Evolutionary conservation across 2,113 vertebrate genomes (phyloP), one percentile per base, ranked within the genome.

Genomic region (Phodopus roborovskii): DNA sequence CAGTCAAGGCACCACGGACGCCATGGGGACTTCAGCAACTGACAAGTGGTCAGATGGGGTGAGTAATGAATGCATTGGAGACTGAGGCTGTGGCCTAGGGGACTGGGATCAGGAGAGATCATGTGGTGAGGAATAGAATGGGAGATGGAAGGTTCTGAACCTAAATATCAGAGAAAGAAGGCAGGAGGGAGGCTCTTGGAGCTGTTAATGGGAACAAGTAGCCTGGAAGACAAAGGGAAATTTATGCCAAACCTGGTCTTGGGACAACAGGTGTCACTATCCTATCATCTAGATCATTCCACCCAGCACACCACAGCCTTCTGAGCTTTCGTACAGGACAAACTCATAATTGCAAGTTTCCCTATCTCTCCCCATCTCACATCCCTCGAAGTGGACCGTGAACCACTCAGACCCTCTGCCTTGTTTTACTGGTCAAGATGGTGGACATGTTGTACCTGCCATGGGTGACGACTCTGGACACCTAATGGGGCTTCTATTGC

Each of bases 61-160:
- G 30, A 22, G 28, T 81, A 20, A 2, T 50, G 91, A 20, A 2
- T 50, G 91, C 28, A 11, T 78, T n/a, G 50, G 68, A 12, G 42
- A 1, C 85, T 0, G 1, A 33, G 45, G 68, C 88, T 24, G 2
- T 28, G 30, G 26, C 39, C 26, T 64, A 62, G 2, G 42, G 15
- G 45, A 48, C 7, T 30, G 45, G 26, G 75, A 45, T 78, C 15
- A 17, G 56, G 83, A 3, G 60, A n/a, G 22, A 2, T 36, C 9
- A 4, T 53, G 13, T 3, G 48, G 16, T 2, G 16, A 60, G 9
- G 20, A 45, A 70, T 2, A 1, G 70, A 26, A 22, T 0, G 10
- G 22, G 50, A n/a, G 28, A 58, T 30, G 5, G 75, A 62, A 78
- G 45, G 10, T 64, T 62, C 24, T 20, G 1, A 28, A 5, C 17